A percentile compares a stretch with the other conserved stretches of the same genome.
Conservation (phyloP, 2,888 invertebrate species). For the Netelia inedita region DNA sequence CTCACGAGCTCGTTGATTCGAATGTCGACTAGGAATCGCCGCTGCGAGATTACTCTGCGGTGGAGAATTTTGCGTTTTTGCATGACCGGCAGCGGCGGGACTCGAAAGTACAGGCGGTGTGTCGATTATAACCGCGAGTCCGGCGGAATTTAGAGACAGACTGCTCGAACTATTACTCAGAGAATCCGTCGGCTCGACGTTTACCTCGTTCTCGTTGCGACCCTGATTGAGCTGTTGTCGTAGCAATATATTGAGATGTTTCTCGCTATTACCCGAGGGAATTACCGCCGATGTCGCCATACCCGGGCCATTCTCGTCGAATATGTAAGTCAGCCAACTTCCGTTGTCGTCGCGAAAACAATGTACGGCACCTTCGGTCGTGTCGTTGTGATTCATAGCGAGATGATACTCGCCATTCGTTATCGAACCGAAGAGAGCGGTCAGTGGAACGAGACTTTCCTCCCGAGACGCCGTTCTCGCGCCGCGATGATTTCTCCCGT, state of each 20-base stretch:
- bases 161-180: conserved; percentile 86
- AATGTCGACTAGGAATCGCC: conserved; percentile 85
- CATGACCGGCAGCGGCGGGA: conserved; percentile 74
- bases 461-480: conserved; percentile 75
- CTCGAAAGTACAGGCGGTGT: conserved; percentile 82
- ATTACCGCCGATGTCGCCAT: conserved; percentile 84
- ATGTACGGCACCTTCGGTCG: conserved; percentile 93
- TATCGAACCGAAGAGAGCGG: conserved; percentile 84
- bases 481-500: conserved; percentile 80
- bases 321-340: conserved; percentile 95
- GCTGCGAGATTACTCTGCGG: conserved; percentile 75
- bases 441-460: conserved; percentile 78
- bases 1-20: conserved; percentile 85
- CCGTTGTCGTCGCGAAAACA: conserved; percentile 95
- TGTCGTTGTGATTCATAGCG: conserved; percentile 92
- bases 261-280: conserved; percentile 78
- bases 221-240: conserved; percentile 78
- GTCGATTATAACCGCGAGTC: conserved; percentile 84
- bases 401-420: conserved; percentile 88
- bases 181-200: conserved; percentile 84
- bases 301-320: conserved; percentile 91
- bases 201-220: conserved; percentile 71
- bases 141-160: conserved; percentile 85
- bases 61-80: conserved; percentile 78
- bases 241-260: conserved; percentile 81